Conservation (phyloP, 2,888 invertebrate species). For the Aleiodes leptofemur region DNA sequence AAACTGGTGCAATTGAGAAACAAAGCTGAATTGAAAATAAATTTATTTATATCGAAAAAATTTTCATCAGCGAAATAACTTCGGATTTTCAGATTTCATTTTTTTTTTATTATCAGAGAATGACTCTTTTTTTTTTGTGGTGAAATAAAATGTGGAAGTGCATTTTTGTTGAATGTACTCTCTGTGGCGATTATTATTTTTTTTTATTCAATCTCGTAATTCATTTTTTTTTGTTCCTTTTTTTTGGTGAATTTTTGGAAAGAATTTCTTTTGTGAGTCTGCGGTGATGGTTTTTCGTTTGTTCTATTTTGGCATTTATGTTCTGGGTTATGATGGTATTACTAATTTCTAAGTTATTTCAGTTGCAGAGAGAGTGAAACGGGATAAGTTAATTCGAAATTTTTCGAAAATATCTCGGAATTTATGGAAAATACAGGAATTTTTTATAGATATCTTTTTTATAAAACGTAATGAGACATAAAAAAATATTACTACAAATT, state of each 20-base stretch:
- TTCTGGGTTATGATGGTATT: conserved; percentile 15
- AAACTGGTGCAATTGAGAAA: too few relatives aligned
- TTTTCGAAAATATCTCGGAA: too few relatives aligned
- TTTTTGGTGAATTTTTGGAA: neutral
- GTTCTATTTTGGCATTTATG: conserved; percentile 8
- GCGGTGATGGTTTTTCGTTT: conserved; percentile 26
- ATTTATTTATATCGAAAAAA: too few relatives aligned
- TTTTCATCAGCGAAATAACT: neutral
- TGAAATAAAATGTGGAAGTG: neutral
- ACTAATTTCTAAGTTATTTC: neutral
- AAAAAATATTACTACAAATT: too few relatives aligned
- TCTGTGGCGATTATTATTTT: neutral
- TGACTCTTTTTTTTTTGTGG: conserved; percentile 18
- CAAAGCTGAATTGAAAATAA: too few relatives aligned
- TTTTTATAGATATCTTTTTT: too few relatives aligned
- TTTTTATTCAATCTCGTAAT: conserved; percentile 1
- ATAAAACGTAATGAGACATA: too few relatives aligned
- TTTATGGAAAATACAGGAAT: too few relatives aligned
- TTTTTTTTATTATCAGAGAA: neutral
- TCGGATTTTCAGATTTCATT: neutral
- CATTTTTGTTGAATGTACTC: conserved; percentile 25
- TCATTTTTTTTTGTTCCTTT: conserved; percentile 12
- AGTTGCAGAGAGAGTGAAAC: neutral
- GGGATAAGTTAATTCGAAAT: too few relatives aligned
- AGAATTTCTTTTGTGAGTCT: conserved; percentile 8